Evolutionary conservation across 2,797 vertebrate species (phyloP).

Genomic region (Etheostoma nigrum): DNA sequence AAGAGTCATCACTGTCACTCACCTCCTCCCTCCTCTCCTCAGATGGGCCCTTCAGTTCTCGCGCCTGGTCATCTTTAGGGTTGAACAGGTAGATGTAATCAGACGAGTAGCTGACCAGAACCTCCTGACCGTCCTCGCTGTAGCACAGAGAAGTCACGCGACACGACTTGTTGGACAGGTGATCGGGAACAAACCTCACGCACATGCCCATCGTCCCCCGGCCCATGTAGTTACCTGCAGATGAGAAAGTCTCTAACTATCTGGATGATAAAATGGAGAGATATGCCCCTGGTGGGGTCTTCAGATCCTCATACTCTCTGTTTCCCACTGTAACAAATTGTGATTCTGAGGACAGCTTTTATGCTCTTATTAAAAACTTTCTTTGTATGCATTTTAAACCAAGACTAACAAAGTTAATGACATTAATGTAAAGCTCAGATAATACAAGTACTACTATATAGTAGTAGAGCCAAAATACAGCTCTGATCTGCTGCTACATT

Average conservation of each 20-base stretch:
- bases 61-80: slow-evolving; percentile 95
- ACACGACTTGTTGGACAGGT: slow-evolving; percentile 97
- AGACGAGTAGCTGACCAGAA: slow-evolving; percentile 98
- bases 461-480: too few relatives aligned
- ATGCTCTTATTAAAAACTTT: too few relatives aligned
- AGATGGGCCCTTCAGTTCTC: slow-evolving; percentile 97
- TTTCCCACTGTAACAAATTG: too few relatives aligned
- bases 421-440: too few relatives aligned
- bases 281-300: too few relatives aligned
- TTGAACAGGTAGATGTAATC: slow-evolving; percentile 99
- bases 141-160: slow-evolving; percentile 98
- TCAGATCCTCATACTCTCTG: too few relatives aligned
- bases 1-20: slow-evolving; percentile 33
- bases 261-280: too few relatives aligned
- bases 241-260: background rate
- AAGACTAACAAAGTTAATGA: too few relatives aligned
- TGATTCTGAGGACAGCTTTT: too few relatives aligned
- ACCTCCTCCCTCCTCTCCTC: slow-evolving; percentile 95
- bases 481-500: too few relatives aligned
- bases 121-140: slow-evolving; percentile 96
- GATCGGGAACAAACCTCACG: slow-evolving; percentile 94
- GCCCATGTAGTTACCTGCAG: slow-evolving; percentile 93
- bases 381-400: too few relatives aligned
- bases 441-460: too few relatives aligned
- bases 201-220: slow-evolving; percentile 96